Base-by-base conservation (phyloP, 2,797 vertebrate species). In the Epinephelus coioides region DNA sequence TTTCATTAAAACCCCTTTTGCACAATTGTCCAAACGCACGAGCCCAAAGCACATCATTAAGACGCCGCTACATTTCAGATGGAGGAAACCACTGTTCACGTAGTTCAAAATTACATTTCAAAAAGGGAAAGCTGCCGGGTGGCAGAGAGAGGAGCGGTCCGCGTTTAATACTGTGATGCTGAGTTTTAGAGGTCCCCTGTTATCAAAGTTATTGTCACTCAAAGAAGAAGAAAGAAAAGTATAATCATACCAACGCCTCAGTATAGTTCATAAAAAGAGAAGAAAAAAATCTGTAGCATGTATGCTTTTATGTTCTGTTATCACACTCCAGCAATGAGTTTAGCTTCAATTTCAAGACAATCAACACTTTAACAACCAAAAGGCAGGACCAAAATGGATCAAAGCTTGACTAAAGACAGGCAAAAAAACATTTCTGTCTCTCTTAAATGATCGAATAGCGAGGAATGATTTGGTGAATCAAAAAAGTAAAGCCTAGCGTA, bases 1-100 rank as follows among this genome's bases (percentile, higher is more conserved):
- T 84, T 88, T 91, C 76, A 89, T 89, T 86, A 86, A 89, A 84
- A 81, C 9, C n/a, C 30, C 46, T 76, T 79, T 78, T 81, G 77
- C 78, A 67, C 79, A 76, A 83, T 67, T 89, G 88, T 88, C 82
- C 79, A 79, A 83, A 83, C 40, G 80, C 82, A 83, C 10, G 9
- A 88, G 77, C 77, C 40, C 67, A 76, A 76, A 85, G 69, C 79
- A 75, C 79, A 66, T 90, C 88, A 82, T 92, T 89, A 88, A 73
- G 81, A 84, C 49, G 2, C 21, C 0, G 76, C 67, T 44, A 40
- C 68, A 34, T 80, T 81, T 84, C 60, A 69, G 64, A 84, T 11
- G 57, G 49, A 76, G 66, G 55, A 69, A 83, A 82, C 73, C 51
- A 5, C 55, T 60, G 72, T 76, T 80, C 79, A 27, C 27, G 6